Evolutionary conservation across 2,888 invertebrate genomes (phyloP), one percentile per base, ranked within the genome.

Genomic region (Caenorhabditis virilis): DNA sequence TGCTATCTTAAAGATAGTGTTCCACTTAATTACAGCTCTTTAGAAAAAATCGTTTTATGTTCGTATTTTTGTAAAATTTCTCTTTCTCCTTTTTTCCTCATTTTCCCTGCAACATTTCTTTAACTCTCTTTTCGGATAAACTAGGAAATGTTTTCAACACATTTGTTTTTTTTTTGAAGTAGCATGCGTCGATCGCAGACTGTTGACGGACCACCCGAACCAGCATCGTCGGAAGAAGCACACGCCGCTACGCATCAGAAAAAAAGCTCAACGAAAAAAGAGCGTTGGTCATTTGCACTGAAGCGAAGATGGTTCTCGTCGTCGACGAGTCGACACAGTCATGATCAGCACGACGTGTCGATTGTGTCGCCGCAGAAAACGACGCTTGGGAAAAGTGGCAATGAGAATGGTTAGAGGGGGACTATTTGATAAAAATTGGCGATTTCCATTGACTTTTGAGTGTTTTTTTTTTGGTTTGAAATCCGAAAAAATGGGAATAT

Each of bases 271-370:
- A 67, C 72, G 26, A 70, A 69, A 26, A 72, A 71, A 33, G 76
- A 77, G 57, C 57, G 74, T n/a, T 78, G 78, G 78, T 70, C 72
- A 35, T 78, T 77, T 54, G 78, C 78, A 16, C 51, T 78, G 30
- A 73, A 72, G 55, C 60, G 72, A 23, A 58, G 73, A 13, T 78
- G 78, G 78, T 78, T 78, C 51, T 72, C 72, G n/a, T 71, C 72
- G 25, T 65, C 67, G 7, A 63, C 72, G 3, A 60, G 50, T 41
- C 55, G 72, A 38, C 63, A 67, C 38, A 57, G 61, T 48, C 58
- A 60, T 45, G 68, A 68, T 49, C 50, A 46, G 25, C 49, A 61
- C 25, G 52, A 49, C 41, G 56, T 60, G 36, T 47, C 67, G 26
- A 58, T 62, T 60, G 57, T 55, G 30, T 51, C 47, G 23, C 73